Percentiles rank a stretch among this genome's conserved stretches.
These are phyloP conservation scores for Mesaphorura yosii DNA, from an alignment of 1,140 invertebrate species.

Conservation along the genomic window DNA sequence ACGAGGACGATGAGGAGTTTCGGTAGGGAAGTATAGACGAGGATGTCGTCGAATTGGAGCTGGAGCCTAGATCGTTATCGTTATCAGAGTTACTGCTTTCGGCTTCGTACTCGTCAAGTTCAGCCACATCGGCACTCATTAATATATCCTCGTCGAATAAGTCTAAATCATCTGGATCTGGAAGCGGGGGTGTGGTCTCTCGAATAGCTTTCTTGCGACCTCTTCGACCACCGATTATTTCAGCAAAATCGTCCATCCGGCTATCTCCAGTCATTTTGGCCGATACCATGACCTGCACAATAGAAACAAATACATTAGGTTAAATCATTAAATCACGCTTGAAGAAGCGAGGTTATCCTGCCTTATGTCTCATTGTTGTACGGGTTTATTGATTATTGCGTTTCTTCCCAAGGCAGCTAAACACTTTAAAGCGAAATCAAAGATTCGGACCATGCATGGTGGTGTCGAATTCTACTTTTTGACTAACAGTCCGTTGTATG, in stretches of 20 bases:
- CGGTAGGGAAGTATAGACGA: slow-evolving; percentile 19
- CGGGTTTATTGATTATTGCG: no score
- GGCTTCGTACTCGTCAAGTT: slow-evolving; percentile 17
- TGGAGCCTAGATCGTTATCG: slow-evolving; percentile 24
- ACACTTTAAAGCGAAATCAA: no score
- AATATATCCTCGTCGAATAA: slow-evolving; percentile 30
- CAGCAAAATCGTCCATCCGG: slow-evolving; percentile 18
- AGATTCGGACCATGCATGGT: no score
- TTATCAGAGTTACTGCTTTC: slow-evolving; percentile 26
- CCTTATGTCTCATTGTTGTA: no score
- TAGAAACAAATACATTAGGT: slow-evolving; percentile 2
- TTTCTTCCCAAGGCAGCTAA: no score
- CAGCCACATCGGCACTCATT: slow-evolving; percentile 20
- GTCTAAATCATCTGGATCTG: slow-evolving; percentile 16
- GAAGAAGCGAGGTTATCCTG: neutral
- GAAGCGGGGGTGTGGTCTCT: slow-evolving; percentile 9
- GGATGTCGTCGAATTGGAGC: slow-evolving; percentile 27
- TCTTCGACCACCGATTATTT: slow-evolving; percentile 12
- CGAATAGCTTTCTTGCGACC: slow-evolving; percentile 23
- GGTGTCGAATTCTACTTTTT: no score
- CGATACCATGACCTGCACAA: slow-evolving; percentile 26
- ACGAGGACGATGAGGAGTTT: slow-evolving; percentile 10
- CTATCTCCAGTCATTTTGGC: slow-evolving; percentile 28
- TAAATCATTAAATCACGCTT: neutral
- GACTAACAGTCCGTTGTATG: no score